Conservation (phyloP, 2,888 invertebrate genomes). For the Atrina japonica region DNA sequence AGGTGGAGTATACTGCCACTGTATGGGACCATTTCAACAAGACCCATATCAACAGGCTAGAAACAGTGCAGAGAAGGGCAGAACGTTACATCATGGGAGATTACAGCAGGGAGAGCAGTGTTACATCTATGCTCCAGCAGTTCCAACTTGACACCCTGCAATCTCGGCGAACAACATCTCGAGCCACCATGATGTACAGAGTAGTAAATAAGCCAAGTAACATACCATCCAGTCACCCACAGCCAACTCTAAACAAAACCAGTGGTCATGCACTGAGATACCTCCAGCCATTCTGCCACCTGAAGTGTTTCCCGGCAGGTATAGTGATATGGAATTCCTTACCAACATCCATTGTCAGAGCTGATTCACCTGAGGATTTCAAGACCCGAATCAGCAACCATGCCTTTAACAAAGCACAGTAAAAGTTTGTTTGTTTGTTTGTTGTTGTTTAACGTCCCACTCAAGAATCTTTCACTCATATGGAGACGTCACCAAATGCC, state of each 20-base stretch:
- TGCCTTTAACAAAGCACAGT: too few species aligned
- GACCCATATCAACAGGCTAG: slow-evolving; percentile 33
- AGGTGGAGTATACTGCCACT: slow-evolving; percentile 42
- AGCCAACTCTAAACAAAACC: slow-evolving; percentile 10
- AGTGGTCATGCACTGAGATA: too few species aligned
- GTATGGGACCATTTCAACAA: too few species aligned
- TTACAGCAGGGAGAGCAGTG: slow-evolving; percentile 38
- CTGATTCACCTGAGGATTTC: slow-evolving; percentile 26
- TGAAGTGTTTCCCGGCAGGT: slow-evolving; percentile 5
- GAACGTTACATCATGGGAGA: slow-evolving; percentile 33
- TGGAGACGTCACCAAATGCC: too few species aligned
- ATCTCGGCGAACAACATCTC: too few species aligned
- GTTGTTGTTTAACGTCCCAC: too few species aligned
- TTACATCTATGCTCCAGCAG: slow-evolving; percentile 34
- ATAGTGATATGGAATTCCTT: slow-evolving; percentile 22
- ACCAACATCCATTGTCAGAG: too few species aligned
- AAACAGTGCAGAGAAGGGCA: slow-evolving; percentile 42
- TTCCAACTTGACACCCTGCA: slow-evolving; percentile 7
- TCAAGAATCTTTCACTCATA: too few species aligned
- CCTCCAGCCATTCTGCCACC: too few species aligned
- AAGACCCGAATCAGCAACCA: slow-evolving; percentile 18
- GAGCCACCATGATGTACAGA: slow-evolving; percentile 23
- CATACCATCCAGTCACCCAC: slow-evolving; percentile 12
- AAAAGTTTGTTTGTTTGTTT: too few species aligned
- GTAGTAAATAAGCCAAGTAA: too few species aligned